Evolutionary conservation across 1,140 invertebrate genomes (phyloP).

Genomic region (Eumaeus atala): DNA sequence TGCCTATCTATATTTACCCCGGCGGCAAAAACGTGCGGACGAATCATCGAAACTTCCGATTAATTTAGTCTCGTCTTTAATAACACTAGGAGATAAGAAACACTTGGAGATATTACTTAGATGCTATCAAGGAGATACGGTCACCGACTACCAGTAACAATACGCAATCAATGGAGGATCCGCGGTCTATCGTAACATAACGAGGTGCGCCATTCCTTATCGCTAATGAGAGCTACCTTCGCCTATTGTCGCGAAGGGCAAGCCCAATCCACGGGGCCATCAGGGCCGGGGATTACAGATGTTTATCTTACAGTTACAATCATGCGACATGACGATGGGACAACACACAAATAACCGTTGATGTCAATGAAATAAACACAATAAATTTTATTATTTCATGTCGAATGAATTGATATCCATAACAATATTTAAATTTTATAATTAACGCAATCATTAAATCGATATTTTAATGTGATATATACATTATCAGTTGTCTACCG

Average conservation of each 20-base stretch:
- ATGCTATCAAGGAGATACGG: slow-evolving; percentile 23
- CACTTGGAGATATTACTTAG: slow-evolving; percentile 30
- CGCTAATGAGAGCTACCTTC: slow-evolving; percentile 46
- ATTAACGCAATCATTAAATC: too few relatives aligned
- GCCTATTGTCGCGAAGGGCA: slow-evolving; percentile 36
- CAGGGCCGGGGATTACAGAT: slow-evolving; percentile 30
- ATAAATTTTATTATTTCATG: too few relatives aligned
- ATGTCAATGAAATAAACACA: background rate
- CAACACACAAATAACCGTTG: slow-evolving; percentile 15
- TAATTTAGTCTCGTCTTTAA: slow-evolving; percentile 37
- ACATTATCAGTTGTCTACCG: too few relatives aligned
- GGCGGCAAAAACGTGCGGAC: slow-evolving; percentile 34
- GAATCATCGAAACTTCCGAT: slow-evolving; percentile 46
- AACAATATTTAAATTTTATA: too few relatives aligned
- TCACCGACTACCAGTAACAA: slow-evolving; percentile 36
- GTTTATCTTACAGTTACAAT: slow-evolving; percentile 30
- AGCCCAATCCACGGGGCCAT: slow-evolving; percentile 29
- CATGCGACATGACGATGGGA: slow-evolving; percentile 22
- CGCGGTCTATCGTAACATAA: slow-evolving; percentile 38
- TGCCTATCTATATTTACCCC: slow-evolving; percentile 47
- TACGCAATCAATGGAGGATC: slow-evolving; percentile 54
- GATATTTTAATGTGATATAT: too few relatives aligned
- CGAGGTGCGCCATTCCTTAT: slow-evolving; percentile 45
- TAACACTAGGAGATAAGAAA: slow-evolving; percentile 33
- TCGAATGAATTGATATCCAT: too few relatives aligned